phyloP scores from a whole-genome alignment of 23 tunicate genomes.

The Trididemnum nubilum region DNA sequence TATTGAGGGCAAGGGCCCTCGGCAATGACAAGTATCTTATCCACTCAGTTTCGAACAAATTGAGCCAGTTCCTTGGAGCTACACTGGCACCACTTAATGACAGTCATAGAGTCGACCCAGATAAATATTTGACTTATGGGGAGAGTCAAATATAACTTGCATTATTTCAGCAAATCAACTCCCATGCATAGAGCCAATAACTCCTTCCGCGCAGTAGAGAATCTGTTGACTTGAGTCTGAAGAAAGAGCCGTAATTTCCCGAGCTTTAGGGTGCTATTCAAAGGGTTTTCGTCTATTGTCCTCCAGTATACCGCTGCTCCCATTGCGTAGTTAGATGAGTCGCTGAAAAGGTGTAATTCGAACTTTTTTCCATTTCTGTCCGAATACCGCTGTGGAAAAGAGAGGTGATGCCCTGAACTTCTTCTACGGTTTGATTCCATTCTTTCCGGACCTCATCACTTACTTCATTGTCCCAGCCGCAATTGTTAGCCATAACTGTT shows the following conservation, averaged over 20 bases:
- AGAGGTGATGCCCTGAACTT: neutral
- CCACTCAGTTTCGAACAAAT: conserved; percentile 18
- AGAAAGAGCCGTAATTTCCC: neutral
- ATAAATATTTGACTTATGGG: neutral
- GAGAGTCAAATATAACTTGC: neutral
- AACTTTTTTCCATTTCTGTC: neutral
- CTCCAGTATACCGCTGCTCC: conserved; percentile 10
- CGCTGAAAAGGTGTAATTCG: neutral
- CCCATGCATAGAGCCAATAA: conserved; percentile 16
- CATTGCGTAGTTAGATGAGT: conserved; percentile 6
- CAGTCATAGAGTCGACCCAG: conserved; percentile 17
- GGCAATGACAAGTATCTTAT: neutral
- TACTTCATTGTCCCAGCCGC: neutral
- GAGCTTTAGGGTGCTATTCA: neutral
- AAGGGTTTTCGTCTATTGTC: neutral
- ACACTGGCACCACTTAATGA: conserved; percentile 19
- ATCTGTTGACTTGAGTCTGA: conserved; percentile 2
- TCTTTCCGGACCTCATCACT: neutral
- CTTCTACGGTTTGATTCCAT: neutral
- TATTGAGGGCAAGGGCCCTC: neutral
- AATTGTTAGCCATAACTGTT: neutral
- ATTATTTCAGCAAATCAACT: neutral
- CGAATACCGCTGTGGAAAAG: conserved; percentile 14
- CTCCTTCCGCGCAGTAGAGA: conserved; percentile 17
- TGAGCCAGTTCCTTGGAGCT: neutral